Conservation (phyloP, 2,797 vertebrate species). For the Epinephelus coioides region DNA sequence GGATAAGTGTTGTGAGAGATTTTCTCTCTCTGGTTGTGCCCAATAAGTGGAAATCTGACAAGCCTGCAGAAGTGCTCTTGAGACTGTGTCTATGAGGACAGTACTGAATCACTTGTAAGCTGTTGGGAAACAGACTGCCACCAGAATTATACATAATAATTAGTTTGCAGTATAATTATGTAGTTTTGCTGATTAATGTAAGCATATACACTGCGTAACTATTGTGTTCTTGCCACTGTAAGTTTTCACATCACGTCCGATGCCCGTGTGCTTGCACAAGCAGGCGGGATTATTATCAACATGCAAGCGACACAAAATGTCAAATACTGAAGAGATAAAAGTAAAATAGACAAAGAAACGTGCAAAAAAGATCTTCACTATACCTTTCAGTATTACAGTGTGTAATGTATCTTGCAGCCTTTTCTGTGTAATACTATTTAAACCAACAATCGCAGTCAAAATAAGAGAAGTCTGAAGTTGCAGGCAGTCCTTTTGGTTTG, state of each 20-base stretch:
- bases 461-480: neutral
- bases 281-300: neutral
- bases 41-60: neutral
- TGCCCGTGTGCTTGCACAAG: neutral
- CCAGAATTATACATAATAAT: neutral
- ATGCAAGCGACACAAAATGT: neutral
- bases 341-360: neutral
- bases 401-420: neutral
- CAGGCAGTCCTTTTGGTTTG: constrained; percentile 7
- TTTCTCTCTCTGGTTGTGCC: neutral
- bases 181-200: neutral
- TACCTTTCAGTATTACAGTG: neutral
- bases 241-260: neutral
- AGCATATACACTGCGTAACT: neutral
- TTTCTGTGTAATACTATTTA: neutral
- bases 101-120: neutral
- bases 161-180: neutral
- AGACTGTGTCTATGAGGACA: neutral
- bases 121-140: neutral
- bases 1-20: neutral
- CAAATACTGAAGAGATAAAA: constrained; percentile 3
- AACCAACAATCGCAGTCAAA: neutral
- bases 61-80: neutral
- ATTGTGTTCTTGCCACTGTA: neutral
- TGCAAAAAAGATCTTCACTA: neutral